Evolutionary conservation across 1,140 invertebrate genomes (phyloP), one percentile per base, ranked within the genome.

Genomic region (Caenorhabditis brenneri): DNA sequence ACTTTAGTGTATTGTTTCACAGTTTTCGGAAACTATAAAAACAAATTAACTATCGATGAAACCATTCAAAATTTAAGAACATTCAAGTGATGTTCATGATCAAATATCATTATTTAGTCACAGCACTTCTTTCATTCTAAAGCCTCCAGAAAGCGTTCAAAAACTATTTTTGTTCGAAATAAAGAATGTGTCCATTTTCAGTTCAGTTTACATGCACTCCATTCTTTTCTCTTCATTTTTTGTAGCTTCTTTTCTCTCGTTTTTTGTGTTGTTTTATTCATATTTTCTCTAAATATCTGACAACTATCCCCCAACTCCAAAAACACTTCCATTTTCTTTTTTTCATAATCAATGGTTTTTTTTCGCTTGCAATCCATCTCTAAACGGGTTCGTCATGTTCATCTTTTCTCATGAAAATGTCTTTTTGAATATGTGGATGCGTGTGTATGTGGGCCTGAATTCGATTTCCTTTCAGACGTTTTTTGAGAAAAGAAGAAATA

Each of bases 391-490:
- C 22, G 9, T 74, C 65, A 15, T 42, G 36, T 42, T 74, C 53
- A 55, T 55, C 19, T 39, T 33, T 10, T 74, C 15, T 22, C n/a
- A 36, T 24, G 10, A 74, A 42, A 36, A 36, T 65, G 29, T 65
- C 29, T 46, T 31, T 27, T 65, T 27, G 53, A 27, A 58, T 58
- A 29, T 55, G 24, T 55, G 22, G 6, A 29, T 55, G 22, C 27
- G 53, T 55, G 24, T 12, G 24, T 7, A 36, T 36, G 53, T 27
- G 53, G n/a, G 29, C n/a, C 29, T 31, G 27, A 74, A 74, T 74
- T 74, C 65, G 65, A 74, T 74, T 74, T 74, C 36, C 65, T 33
- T 74, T 74, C 65, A 74, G 36, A 33, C 65, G 24, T 74, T 74
- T 74, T 74, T 74, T 24, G 10, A 33, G 19, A 27, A 24, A 58